Evolutionary conservation across 1,140 invertebrate genomes (phyloP), one percentile per base, ranked within the genome.

Genomic region (Anoplolepis gracilipes): DNA sequence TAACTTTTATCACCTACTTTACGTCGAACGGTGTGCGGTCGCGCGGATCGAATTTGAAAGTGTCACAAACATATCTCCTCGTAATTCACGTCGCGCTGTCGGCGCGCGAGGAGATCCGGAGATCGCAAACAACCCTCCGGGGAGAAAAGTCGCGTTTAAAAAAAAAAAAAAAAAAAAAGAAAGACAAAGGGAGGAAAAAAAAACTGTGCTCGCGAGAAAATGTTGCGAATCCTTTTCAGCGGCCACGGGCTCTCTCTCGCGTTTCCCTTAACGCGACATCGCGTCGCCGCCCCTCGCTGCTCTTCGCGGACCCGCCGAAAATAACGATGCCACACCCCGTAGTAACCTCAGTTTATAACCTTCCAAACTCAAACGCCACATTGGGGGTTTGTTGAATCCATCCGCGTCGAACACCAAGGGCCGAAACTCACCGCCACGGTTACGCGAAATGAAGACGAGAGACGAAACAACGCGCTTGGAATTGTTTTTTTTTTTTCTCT

Each of bases 311-410:
- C 30, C 36, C 70, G 57, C 72, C 72, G 85, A 87, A 49, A 49
- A 91, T 90, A 77, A 92, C 77, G 87, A 93, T 92, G 93, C 93
- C 93, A 94, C 93, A 94, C 93, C 93, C 93, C 90, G 90, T 93
- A 49, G 46, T 49, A 90, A 86, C 90, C 85, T 93, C 84, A 94
- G 91, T 93, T 92, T 92, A 94, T 94, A 94, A 94, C 93, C 93
- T 94, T 91, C 90, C 87, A 91, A 91, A 88, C 85, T 91, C 89
- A 89, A 88, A 89, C 93, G 92, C 93, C 92, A 93, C 93, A 89
- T 87, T 81, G 88, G 25, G 73, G 85, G 85, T 89, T 89, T 87
- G 85, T 89, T 89, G 81, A 85, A 88, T 30, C 73, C 87, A 64
- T 70, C 49, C 85, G 76, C 49, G 70, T 73, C 46, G 46, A 49